Evolutionary conservation across 2,113 vertebrate species (phyloP).

Genomic region (Myiopsitta monachus): DNA sequence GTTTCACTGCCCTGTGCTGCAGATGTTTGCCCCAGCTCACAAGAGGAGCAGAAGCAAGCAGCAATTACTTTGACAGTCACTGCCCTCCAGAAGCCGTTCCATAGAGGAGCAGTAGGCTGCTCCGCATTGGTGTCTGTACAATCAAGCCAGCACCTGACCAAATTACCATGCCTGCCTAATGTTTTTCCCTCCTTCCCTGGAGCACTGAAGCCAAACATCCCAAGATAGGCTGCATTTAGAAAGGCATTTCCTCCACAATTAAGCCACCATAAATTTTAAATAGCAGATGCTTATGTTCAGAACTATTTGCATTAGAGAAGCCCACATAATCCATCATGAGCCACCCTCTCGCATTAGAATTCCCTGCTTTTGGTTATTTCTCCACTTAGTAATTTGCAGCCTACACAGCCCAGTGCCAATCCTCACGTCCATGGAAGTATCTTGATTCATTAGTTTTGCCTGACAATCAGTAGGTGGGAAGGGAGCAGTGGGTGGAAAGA

Average conservation of each 20-base stretch:
- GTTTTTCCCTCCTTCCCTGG: background rate
- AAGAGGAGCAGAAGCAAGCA: background rate
- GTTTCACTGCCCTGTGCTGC: background rate
- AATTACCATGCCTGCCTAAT: background rate
- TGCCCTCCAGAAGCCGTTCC: background rate
- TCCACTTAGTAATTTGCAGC: background rate
- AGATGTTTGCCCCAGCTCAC: background rate
- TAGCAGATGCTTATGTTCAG: background rate
- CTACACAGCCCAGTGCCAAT: background rate
- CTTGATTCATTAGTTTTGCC: background rate
- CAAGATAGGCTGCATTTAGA: background rate
- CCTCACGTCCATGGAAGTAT: background rate
- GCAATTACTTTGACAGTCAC: background rate
- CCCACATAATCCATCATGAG: background rate
- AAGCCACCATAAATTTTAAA: background rate
- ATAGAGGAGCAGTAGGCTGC: background rate
- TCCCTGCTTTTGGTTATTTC: background rate
- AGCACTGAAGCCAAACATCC: background rate
- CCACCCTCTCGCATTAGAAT: background rate
- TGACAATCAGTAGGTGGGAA: background rate
- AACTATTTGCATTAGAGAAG: slow-evolving; percentile 3
- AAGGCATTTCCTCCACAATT: slow-evolving; percentile 31
- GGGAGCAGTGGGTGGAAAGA: background rate
- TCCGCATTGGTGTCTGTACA: background rate
- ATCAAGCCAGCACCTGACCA: background rate